Percentiles rank a stretch among this genome's conserved stretches.
These are phyloP conservation scores for Chymomyza fuscimana DNA, from an alignment of 2,888 invertebrate genomes.

Conservation along the genomic window DNA sequence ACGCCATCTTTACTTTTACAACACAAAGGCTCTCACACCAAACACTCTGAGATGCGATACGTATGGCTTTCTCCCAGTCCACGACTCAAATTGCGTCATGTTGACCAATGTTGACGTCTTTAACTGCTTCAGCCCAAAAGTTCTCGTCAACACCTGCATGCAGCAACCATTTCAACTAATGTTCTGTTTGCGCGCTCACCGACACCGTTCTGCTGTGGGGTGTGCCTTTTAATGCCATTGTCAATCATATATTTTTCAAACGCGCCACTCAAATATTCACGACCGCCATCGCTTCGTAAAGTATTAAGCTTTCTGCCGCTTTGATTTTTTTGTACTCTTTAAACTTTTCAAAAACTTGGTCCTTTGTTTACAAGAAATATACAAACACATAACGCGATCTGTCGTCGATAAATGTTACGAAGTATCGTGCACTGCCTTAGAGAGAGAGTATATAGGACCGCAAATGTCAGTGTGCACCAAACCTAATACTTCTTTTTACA, in stretches of 20 bases:
- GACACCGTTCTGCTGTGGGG: too few relatives aligned
- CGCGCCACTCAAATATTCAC: constrained; percentile 7
- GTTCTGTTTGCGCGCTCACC: neutral
- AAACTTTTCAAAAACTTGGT: constrained; percentile 9
- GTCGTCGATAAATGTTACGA: constrained; percentile 22
- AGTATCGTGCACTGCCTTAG: constrained; percentile 13
- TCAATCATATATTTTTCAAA: too few relatives aligned
- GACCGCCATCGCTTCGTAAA: constrained; percentile 11
- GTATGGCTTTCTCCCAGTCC: constrained; percentile 13
- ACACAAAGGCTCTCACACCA: neutral
- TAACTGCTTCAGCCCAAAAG: constrained; percentile 36
- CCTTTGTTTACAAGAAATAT: neutral
- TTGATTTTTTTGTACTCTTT: constrained; percentile 19
- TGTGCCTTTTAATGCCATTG: too few relatives aligned
- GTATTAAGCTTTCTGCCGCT: constrained; percentile 8
- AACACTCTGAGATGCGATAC: neutral
- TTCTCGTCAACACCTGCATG: constrained; percentile 16
- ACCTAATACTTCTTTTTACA: neutral
- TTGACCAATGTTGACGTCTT: constrained; percentile 2
- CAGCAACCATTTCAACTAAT: constrained; percentile 29
- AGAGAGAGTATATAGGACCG: constrained; percentile 6
- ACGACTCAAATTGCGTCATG: constrained; percentile 13
- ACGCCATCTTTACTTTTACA: constrained; percentile 1
- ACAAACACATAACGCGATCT: constrained; percentile 8
- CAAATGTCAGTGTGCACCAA: constrained; percentile 12